Conservation (phyloP, 2,113 vertebrate species). For the Ranitomeya variabilis region DNA sequence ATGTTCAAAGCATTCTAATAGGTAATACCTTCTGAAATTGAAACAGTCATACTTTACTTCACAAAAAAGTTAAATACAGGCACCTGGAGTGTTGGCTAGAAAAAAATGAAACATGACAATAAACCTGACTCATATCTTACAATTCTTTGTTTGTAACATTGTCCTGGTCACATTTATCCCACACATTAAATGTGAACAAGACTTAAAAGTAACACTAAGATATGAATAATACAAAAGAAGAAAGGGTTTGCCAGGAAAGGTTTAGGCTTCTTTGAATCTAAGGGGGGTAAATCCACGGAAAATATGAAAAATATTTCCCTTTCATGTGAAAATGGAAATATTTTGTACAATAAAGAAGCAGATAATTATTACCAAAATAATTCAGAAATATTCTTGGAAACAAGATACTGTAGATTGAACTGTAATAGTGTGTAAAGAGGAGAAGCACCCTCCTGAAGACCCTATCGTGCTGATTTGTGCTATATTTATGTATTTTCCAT, state of each 20-base stretch:
- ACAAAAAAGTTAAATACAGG: neutral
- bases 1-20: neutral
- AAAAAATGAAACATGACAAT: neutral
- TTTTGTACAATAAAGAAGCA: neutral
- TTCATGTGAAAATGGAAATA: slow-evolving; percentile 20
- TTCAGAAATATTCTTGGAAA: no score
- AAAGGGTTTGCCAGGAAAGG: slow-evolving; percentile 1
- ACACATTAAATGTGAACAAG: neutral
- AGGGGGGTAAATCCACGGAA: slow-evolving; percentile 21
- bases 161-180: slow-evolving; percentile 1
- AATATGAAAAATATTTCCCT: slow-evolving; percentile 4
- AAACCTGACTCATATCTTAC: slow-evolving; percentile 19
- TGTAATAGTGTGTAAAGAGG: no score
- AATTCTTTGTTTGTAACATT: neutral
- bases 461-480: no score
- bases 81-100: neutral
- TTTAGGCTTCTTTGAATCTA: slow-evolving; percentile 29
- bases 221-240: slow-evolving; percentile 40
- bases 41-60: neutral
- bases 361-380: neutral
- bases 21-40: neutral
- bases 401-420: no score
- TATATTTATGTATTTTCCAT: no score
- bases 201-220: slow-evolving; percentile 25
- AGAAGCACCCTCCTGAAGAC: no score